Conservation (phyloP, 2,797 vertebrate species). For the Galaxias olidus region DNA sequence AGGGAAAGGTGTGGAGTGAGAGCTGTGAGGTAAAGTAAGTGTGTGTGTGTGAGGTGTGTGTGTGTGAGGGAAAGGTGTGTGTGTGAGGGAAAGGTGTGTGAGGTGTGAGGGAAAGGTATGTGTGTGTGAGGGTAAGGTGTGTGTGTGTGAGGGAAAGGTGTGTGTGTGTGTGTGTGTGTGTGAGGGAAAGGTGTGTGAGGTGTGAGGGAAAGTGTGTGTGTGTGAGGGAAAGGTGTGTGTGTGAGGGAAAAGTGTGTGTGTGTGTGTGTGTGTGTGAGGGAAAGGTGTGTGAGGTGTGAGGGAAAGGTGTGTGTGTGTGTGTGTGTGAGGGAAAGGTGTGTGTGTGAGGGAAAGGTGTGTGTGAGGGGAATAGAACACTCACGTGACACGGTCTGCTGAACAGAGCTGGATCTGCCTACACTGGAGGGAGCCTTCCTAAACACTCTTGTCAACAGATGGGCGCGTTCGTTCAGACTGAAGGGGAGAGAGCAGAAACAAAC, state of each 20-base stretch:
- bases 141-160: not conserved
- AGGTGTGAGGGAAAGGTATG: not conserved
- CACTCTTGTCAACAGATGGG: constrained; percentile 95
- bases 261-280: not conserved
- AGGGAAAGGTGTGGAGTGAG: not conserved
- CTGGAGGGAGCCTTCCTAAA: constrained; percentile 95
- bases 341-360: not conserved
- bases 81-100: not conserved
- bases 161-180: not conserved
- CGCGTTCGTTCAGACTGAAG: constrained; percentile 93
- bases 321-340: not conserved
- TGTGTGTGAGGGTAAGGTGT: too few relatives aligned
- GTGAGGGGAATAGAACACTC: constrained; percentile 67
- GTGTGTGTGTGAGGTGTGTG: not conserved
- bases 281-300: not conserved
- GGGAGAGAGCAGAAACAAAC: constrained; percentile 37
- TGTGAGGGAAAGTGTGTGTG: not conserved
- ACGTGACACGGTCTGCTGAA: constrained; percentile 95
- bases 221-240: too few relatives aligned
- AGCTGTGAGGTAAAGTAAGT: too few relatives aligned
- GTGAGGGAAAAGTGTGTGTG: not conserved
- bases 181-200: not conserved
- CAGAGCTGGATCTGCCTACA: constrained; percentile 89
- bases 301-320: not conserved
- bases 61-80: not conserved